These are phyloP conservation scores for Sebastes itinus DNA, from an alignment of 2,797 vertebrate genomes.

Conservation along the genomic window DNA sequence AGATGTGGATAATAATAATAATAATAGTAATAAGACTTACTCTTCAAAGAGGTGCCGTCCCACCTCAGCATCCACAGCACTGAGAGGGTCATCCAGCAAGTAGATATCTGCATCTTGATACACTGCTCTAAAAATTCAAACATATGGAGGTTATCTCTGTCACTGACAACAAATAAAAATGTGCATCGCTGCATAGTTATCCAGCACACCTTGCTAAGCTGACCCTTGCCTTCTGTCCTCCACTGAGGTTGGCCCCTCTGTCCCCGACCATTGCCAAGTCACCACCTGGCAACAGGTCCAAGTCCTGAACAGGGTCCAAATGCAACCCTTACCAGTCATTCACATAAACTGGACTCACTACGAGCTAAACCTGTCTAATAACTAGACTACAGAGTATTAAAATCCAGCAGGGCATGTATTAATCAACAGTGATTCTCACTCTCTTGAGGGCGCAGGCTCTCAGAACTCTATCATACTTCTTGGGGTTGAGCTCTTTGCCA, in stretches of 20 bases:
- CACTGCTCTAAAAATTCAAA: constrained; percentile 84
- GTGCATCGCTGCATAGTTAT: background rate
- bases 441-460: constrained; percentile 93
- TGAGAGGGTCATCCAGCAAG: constrained; percentile 94
- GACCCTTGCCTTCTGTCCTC: constrained; percentile 95
- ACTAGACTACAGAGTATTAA: background rate
- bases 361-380: background rate
- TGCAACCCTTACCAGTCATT: constrained; percentile 35
- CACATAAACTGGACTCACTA: constrained; percentile 3
- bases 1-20: constrained; percentile 2
- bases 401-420: background rate
- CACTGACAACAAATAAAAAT: background rate
- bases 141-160: background rate
- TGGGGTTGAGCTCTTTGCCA: constrained; percentile 89
- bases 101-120: constrained; percentile 97
- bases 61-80: constrained; percentile 95
- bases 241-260: constrained; percentile 92
- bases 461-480: constrained; percentile 90
- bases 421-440: constrained; percentile 76
- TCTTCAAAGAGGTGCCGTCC: constrained; percentile 92
- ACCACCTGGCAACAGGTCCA: constrained; percentile 89
- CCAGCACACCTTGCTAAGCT: constrained; percentile 89
- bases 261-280: constrained; percentile 93
- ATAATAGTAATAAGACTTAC: constrained; percentile 79
- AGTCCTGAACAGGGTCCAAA: constrained; percentile 82